Evolutionary conservation across 1,140 invertebrate genomes (phyloP).

Genomic region (Chironomus striatipennis): DNA sequence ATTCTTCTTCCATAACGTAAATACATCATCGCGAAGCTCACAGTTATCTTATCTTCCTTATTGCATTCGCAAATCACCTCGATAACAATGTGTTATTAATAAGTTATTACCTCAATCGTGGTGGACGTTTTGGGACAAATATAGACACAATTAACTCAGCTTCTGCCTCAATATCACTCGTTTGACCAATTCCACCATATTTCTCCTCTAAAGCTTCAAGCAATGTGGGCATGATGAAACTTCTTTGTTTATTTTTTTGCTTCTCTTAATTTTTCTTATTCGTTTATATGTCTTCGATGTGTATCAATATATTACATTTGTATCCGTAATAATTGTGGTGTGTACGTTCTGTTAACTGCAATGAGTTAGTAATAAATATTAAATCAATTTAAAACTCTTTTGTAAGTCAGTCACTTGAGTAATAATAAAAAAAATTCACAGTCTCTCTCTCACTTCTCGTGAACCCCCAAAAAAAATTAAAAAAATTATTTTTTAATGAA

Average conservation of each 20-base stretch:
- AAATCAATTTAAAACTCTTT: background rate
- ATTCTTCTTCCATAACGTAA: too few species aligned
- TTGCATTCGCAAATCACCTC: too few species aligned
- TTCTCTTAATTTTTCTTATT: background rate
- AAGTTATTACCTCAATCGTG: slow-evolving; percentile 43
- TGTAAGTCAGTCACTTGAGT: background rate
- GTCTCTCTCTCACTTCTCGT: too few species aligned
- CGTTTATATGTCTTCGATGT: slow-evolving; percentile 3
- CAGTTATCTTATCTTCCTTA: too few species aligned
- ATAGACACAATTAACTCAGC: slow-evolving; percentile 61
- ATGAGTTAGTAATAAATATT: background rate
- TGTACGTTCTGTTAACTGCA: background rate
- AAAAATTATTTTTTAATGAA: background rate
- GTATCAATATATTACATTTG: background rate
- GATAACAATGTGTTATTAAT: background rate
- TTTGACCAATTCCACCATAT: slow-evolving; percentile 51
- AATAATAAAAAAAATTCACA: background rate
- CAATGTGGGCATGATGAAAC: slow-evolving; percentile 60
- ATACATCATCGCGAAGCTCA: too few species aligned
- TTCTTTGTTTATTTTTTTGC: background rate
- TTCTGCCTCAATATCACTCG: slow-evolving; percentile 46
- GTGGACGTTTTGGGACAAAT: slow-evolving; percentile 72
- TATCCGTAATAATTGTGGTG: background rate
- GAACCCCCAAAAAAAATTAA: background rate
- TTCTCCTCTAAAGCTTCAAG: slow-evolving; percentile 77